Evolutionary conservation across 2,888 invertebrate species (phyloP).

Genomic region (Pediacus dermestoides): DNA sequence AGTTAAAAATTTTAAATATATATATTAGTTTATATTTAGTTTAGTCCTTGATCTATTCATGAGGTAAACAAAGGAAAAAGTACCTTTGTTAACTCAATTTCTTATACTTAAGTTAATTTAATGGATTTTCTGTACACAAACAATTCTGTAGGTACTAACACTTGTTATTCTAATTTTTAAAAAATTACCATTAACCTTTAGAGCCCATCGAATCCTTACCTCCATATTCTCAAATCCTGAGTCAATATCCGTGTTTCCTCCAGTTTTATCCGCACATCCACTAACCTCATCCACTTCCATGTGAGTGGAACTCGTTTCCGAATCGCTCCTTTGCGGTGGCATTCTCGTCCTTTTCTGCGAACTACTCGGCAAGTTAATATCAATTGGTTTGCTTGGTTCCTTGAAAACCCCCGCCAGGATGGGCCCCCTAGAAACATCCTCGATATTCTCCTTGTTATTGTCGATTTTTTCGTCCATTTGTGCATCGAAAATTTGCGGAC

Average conservation of each 20-base stretch:
- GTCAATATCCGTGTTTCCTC: conserved; percentile 59
- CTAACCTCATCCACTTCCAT: conserved; percentile 60
- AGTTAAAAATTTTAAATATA: no score
- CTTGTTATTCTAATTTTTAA: no score
- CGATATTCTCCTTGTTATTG: conserved; percentile 38
- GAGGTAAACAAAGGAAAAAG: no score
- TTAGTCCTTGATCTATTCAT: no score
- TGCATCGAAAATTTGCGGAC: conserved; percentile 15
- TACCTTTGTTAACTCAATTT: no score
- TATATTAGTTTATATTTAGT: no score
- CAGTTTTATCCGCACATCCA: conserved; percentile 47
- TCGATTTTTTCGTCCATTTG: conserved; percentile 26
- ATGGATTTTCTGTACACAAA: no score
- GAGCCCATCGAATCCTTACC: conserved; percentile 29
- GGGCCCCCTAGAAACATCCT: conserved; percentile 7
- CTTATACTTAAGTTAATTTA: no score
- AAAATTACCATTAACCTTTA: no score
- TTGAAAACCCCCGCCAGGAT: conserved; percentile 35
- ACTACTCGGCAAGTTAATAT: conserved; percentile 42
- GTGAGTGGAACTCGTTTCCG: conserved; percentile 50
- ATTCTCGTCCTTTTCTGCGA: conserved; percentile 33
- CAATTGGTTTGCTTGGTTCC: conserved; percentile 47
- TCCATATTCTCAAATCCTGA: conserved; percentile 77
- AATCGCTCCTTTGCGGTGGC: conserved; percentile 48
- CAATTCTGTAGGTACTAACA: no score